Conservation (phyloP, 2,113 vertebrate genomes). For the Malurus alboscapulatus region DNA sequence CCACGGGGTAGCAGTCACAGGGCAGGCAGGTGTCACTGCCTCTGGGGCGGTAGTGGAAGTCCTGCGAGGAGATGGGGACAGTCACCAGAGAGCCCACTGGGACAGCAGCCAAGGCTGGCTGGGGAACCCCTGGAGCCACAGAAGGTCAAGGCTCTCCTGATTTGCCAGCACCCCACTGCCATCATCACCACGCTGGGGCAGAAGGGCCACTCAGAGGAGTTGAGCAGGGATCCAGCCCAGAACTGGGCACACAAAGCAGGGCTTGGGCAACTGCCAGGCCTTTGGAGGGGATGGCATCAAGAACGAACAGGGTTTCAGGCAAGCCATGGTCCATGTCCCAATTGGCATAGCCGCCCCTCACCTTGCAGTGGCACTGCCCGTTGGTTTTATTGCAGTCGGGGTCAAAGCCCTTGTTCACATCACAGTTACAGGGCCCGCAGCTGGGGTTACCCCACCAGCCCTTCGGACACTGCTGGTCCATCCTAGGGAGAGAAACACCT, state of each 20-base stretch:
- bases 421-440: slow-evolving; percentile 95
- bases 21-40: slow-evolving; percentile 90
- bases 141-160: not conserved
- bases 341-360: slow-evolving; percentile 53
- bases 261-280: not conserved
- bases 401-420: slow-evolving; percentile 90
- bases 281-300: not conserved
- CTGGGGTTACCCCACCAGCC: slow-evolving; percentile 96
- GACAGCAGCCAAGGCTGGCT: rapidly evolving
- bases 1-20: slow-evolving; percentile 96
- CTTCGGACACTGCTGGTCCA: slow-evolving; percentile 94
- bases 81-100: not conserved
- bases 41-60: slow-evolving; percentile 88
- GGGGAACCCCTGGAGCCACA: not conserved
- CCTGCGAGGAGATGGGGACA: slow-evolving; percentile 70
- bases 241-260: rapidly evolving
- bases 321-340: not conserved
- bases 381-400: slow-evolving; percentile 93
- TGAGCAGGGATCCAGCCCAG: not conserved
- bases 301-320: not conserved
- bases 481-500: slow-evolving; percentile 71
- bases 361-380: slow-evolving; percentile 95
- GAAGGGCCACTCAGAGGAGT: not conserved
- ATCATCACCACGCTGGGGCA: not conserved
- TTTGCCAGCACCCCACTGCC: not conserved